Percentiles rank a stretch among this genome's conserved stretches.
Conservation (phyloP, 2,888 invertebrate species). For the Baccha elongata region DNA sequence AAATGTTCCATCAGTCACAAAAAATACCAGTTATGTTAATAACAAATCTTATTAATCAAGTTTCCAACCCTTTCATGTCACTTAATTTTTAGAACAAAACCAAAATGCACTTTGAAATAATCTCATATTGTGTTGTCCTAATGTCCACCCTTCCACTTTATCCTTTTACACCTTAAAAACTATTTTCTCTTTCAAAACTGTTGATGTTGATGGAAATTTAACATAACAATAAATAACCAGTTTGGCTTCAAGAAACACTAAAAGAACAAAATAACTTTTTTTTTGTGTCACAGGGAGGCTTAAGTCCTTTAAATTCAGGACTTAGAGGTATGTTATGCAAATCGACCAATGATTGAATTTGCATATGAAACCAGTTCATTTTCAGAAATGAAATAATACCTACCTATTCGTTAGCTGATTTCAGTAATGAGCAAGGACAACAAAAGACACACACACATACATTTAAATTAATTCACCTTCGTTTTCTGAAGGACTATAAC, state of each 20-base stretch:
- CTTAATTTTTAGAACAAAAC: neutral
- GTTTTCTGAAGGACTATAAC: constrained; percentile 16
- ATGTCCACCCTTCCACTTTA: constrained; percentile 26
- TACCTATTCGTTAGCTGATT: neutral
- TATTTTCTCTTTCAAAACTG: neutral
- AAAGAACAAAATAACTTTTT: constrained; percentile 2
- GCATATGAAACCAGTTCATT: constrained; percentile 61
- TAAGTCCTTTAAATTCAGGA: neutral
- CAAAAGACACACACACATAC: constrained; percentile 12
- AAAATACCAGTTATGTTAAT: constrained; percentile 15
- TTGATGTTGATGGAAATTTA: constrained; percentile 18
- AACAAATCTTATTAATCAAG: neutral
- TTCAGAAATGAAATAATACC: neutral
- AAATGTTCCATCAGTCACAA: constrained; percentile 1
- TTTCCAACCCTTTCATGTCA: constrained; percentile 14
- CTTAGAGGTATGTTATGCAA: constrained; percentile 37
- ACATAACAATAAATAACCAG: constrained; percentile 19
- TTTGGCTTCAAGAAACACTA: neutral
- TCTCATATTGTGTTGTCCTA: neutral
- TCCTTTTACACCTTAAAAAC: constrained; percentile 7
- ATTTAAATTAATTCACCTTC: constrained; percentile 33
- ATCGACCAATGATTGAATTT: constrained; percentile 55
- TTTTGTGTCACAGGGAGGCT: constrained; percentile 9
- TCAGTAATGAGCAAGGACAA: constrained; percentile 46
- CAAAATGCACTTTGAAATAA: neutral